Base-by-base conservation (phyloP, 2,888 invertebrate genomes). In the Teleogryllus oceanicus region DNA sequence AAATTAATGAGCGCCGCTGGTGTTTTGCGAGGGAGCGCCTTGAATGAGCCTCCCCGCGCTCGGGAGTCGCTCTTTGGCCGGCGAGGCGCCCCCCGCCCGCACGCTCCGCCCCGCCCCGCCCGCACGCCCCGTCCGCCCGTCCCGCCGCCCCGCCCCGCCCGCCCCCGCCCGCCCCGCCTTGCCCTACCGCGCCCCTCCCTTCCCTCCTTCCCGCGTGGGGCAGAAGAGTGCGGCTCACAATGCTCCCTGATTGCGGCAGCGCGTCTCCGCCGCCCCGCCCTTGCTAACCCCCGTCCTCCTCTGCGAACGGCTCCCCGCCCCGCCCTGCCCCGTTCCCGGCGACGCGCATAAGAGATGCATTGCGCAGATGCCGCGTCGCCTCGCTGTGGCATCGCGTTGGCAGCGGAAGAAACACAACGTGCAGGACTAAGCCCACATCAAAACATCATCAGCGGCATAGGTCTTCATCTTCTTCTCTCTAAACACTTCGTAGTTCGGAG, bases 1-100 rank as follows among this genome's bases (percentile, higher is more conserved):
- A 62, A 62, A 62, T 62, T 62, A 62, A 62, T n/a, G 62, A 62
- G 62, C 62, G n/a, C 16, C 62, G 62, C 62, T 62, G 62, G n/a
- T 62, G 16, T 13, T n/a, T 62, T 62, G 16, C 16, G n/a, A n/a
- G 16, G 62, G n/a, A n/a, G n/a, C 62, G 62, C 62, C 62, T 13
- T 62, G 13, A 13, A 62, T 62, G 13, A 13, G 62, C 62, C n/a
- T 62, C 62, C 16, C 62, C 5, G 16, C 4, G 62, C n/a, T 13
- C 13, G 62, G 62, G n/a, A 62, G n/a, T 62, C 62, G 62, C 13
- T 13, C 62, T 0, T 62, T n/a, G n/a, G n/a, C n/a, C n/a, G n/a
- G n/a, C n/a, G n/a, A n/a, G n/a, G n/a, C n/a, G n/a, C n/a, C n/a
- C n/a, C n/a, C n/a, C n/a, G n/a, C n/a, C n/a, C n/a, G n/a, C n/a